phyloP scores from a whole-genome alignment of 2,797 vertebrate species.

The Mus minutoides region DNA sequence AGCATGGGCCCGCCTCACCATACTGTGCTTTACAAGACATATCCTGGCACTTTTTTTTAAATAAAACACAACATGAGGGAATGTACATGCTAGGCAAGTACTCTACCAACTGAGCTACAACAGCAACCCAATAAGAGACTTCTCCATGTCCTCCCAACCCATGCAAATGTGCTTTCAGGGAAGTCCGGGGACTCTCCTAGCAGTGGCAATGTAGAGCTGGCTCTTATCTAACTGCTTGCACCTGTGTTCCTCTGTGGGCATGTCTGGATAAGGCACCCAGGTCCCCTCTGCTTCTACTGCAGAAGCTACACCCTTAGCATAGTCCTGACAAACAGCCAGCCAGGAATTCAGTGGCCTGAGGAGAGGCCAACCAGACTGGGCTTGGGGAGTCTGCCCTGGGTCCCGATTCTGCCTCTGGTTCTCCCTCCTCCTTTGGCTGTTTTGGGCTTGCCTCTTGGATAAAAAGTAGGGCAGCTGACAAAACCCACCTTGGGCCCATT shows the following conservation, averaged over 20 bases:
- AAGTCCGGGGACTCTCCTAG: background rate
- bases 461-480: conserved; percentile 31
- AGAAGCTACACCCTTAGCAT: background rate
- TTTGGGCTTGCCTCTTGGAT: background rate
- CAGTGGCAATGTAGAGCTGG: too few species aligned
- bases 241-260: background rate
- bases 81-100: background rate
- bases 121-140: background rate
- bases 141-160: background rate
- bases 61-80: background rate
- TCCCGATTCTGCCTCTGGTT: background rate
- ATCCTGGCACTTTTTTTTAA: background rate
- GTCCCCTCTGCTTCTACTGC: background rate
- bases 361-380: background rate
- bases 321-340: background rate
- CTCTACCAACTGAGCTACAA: background rate
- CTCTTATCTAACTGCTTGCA: background rate
- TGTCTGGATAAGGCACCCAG: conserved; percentile 17
- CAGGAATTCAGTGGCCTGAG: background rate
- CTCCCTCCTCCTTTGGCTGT: background rate
- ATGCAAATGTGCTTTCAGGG: background rate
- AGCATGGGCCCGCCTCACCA: background rate
- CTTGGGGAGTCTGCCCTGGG: background rate
- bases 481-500: background rate
- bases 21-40: background rate